Conservation (phyloP, 2,888 invertebrate genomes). For the Portevinia maculata region DNA sequence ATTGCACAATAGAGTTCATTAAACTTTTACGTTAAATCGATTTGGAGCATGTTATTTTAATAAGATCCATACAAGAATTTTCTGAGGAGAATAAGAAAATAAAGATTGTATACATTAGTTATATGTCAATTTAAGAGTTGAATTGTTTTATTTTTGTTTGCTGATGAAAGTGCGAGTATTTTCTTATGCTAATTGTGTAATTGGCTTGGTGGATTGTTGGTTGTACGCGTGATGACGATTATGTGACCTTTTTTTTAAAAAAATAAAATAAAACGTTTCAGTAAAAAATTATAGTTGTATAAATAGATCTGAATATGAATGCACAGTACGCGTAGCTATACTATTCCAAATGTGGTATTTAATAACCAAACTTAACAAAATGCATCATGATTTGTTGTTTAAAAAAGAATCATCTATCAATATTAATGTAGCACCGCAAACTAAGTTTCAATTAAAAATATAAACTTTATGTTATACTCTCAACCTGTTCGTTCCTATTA, state of each 20-base stretch:
- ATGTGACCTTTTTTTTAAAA: not conserved
- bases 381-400: too few relatives aligned
- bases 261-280: not conserved
- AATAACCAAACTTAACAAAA: too few relatives aligned
- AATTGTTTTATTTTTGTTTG: not conserved
- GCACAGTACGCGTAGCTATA: too few relatives aligned
- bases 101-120: not conserved
- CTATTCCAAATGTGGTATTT: too few relatives aligned
- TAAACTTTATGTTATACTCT: too few relatives aligned
- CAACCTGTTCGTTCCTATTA: too few relatives aligned
- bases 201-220: not conserved
- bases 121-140: not conserved
- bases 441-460: too few relatives aligned
- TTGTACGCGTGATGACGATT: not conserved
- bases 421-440: too few relatives aligned
- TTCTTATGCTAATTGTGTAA: not conserved
- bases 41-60: conserved; percentile 52
- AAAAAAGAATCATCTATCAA: too few relatives aligned
- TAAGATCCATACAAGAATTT: conserved; percentile 41
- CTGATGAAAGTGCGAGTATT: conserved; percentile 5
- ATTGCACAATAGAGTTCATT: conserved; percentile 75
- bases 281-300: too few relatives aligned
- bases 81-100: conserved; percentile 19
- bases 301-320: too few relatives aligned
- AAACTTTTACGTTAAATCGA: conserved; percentile 68